phyloP scores from a whole-genome alignment of 2,113 vertebrate species.

The Falco punctatus region DNA sequence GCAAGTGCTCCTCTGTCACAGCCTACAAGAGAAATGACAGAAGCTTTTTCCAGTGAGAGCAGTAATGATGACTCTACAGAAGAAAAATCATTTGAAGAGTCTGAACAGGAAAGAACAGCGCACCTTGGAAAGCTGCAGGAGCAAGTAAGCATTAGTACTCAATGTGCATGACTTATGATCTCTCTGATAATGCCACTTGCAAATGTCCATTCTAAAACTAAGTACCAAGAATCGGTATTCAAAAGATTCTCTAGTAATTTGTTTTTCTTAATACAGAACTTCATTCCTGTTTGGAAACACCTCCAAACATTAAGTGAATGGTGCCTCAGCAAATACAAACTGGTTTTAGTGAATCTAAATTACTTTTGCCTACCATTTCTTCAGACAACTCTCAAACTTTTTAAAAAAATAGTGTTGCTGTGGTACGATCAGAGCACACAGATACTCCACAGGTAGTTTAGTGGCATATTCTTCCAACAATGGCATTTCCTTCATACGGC shows the following conservation, averaged over 20 bases:
- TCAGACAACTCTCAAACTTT: neutral
- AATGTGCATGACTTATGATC: neutral
- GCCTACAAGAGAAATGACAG: neutral
- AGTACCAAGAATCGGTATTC: neutral
- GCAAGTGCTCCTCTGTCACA: neutral
- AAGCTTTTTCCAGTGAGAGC: constrained; percentile 64
- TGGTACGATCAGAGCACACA: neutral
- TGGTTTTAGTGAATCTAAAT: neutral
- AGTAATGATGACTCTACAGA: constrained; percentile 77
- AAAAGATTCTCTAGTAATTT: neutral
- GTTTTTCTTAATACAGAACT: neutral
- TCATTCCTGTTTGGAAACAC: neutral
- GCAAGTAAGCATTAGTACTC: constrained; percentile 71
- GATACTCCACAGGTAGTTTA: neutral
- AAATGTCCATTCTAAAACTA: neutral
- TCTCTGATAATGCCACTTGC: neutral
- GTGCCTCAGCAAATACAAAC: neutral
- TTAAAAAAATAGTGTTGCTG: neutral
- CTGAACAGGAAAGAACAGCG: constrained; percentile 68
- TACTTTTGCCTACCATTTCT: neutral
- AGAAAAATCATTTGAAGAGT: constrained; percentile 76
- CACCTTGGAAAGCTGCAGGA: constrained; percentile 80
- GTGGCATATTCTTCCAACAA: neutral
- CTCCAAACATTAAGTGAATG: neutral
- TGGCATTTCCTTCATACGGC: neutral